Percentiles rank a stretch among this genome's conserved stretches.
phyloP scores from a whole-genome alignment of 2,888 invertebrate species.

The Mantis religiosa region DNA sequence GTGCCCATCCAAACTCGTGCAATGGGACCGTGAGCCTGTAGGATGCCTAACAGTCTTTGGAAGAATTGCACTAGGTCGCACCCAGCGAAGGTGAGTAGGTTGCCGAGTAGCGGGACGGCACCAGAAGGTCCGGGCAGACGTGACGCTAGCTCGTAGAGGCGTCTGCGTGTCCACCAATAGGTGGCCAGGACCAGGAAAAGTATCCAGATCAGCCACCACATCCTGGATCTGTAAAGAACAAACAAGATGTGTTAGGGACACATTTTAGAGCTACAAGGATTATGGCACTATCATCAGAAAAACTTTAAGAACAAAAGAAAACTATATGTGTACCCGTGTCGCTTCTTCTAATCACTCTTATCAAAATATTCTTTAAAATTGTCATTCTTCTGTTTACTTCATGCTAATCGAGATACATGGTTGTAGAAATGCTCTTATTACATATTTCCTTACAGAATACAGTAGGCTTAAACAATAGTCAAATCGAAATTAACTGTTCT shows the following conservation, averaged over 20 bases:
- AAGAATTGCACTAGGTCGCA: background rate
- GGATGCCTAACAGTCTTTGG: background rate
- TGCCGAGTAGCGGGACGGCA: constrained; percentile 6
- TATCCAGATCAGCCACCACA: background rate
- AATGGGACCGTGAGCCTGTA: background rate
- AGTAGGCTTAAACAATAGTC: too few relatives aligned
- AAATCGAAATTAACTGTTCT: too few relatives aligned
- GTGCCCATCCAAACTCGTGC: constrained; percentile 2
- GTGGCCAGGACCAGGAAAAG: background rate
- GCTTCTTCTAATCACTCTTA: too few relatives aligned
- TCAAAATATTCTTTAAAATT: too few relatives aligned
- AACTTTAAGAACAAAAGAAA: too few relatives aligned
- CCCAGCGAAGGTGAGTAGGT: background rate
- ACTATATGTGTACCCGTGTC: too few relatives aligned
- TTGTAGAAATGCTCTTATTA: too few relatives aligned
- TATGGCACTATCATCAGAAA: too few relatives aligned
- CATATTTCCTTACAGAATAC: too few relatives aligned
- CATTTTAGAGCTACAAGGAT: too few relatives aligned
- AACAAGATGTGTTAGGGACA: background rate
- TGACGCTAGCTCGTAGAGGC: constrained; percentile 8
- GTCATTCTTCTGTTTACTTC: too few relatives aligned
- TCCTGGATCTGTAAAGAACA: background rate
- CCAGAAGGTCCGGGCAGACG: constrained; percentile 13
- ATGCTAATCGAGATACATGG: too few relatives aligned
- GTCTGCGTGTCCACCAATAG: constrained; percentile 3